Evolutionary conservation across 2,888 invertebrate genomes (phyloP).

Genomic region (Lepidonotus clava): DNA sequence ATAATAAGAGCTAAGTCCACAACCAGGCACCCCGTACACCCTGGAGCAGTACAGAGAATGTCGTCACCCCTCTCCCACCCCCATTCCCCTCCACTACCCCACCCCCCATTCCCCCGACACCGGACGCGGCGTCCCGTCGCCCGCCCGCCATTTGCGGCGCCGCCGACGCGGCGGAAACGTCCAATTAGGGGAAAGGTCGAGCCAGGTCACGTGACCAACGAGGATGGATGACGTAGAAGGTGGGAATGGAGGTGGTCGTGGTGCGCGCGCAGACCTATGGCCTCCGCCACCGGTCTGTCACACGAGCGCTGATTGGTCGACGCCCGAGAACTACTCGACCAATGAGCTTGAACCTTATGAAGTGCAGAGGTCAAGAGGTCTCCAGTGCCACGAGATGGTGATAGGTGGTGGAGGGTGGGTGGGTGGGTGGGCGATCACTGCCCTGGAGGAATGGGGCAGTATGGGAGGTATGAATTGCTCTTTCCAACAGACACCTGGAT

Average conservation of each 20-base stretch:
- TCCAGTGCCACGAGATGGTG: no score
- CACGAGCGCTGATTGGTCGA: slow-evolving; percentile 31
- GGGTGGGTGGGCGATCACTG: neutral
- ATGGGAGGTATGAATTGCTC: no score
- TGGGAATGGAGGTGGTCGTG: neutral
- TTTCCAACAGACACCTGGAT: no score
- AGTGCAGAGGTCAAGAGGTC: neutral
- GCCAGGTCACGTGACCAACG: slow-evolving; percentile 41
- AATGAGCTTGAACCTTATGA: neutral
- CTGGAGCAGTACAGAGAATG: no score
- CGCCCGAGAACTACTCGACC: neutral
- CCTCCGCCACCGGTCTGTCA: slow-evolving; percentile 13
- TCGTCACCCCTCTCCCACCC: neutral
- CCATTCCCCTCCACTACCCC: neutral
- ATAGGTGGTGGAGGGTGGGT: no score
- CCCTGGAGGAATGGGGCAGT: no score
- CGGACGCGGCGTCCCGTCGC: no score
- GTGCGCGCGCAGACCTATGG: slow-evolving; percentile 18
- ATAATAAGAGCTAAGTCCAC: neutral
- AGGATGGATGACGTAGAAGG: slow-evolving; percentile 46
- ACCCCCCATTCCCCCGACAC: neutral
- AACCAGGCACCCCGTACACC: neutral
- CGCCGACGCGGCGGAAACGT: slow-evolving; percentile 29
- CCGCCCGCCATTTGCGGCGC: slow-evolving; percentile 23
- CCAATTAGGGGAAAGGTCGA: slow-evolving; percentile 50